Conservation (phyloP, 2,113 vertebrate species). For the Istiophorus platypterus region DNA sequence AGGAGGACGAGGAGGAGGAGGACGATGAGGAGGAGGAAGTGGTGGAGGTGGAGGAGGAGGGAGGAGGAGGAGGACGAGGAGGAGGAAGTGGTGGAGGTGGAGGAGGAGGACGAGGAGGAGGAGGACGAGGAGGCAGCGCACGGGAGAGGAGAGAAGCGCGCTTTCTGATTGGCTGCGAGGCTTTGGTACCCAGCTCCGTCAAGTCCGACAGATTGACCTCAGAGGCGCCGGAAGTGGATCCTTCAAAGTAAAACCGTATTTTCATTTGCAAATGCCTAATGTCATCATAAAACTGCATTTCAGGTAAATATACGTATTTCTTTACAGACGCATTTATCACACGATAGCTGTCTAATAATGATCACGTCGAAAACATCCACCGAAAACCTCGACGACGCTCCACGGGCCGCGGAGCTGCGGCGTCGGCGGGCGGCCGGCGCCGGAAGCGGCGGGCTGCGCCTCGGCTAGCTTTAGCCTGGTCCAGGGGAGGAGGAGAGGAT, state of each 20-base stretch:
- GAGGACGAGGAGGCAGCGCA: constrained; percentile 19
- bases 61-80: no score
- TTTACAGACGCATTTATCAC: no score
- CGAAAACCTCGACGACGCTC: rapidly evolving
- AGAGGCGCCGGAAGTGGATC: not conserved
- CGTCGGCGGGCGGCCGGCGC: not conserved
- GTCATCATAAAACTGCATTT: rapidly evolving
- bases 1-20: no score
- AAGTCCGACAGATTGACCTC: not conserved
- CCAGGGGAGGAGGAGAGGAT: constrained; percentile 67
- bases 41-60: no score
- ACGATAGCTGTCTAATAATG: rapidly evolving
- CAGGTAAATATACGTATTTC: rapidly evolving
- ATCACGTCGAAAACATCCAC: not conserved
- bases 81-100: no score
- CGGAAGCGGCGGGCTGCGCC: not conserved
- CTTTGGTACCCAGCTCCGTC: constrained; percentile 68
- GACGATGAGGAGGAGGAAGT: no score
- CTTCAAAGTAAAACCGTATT: constrained; percentile 47
- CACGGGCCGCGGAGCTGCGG: rapidly evolving
- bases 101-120: not conserved
- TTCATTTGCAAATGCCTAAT: not conserved
- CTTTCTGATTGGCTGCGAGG: constrained; percentile 70
- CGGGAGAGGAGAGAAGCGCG: constrained; percentile 26
- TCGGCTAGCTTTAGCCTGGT: constrained; percentile 29